phyloP scores from a whole-genome alignment of 2,888 invertebrate genomes.

The Oscheius sp. region DNA sequence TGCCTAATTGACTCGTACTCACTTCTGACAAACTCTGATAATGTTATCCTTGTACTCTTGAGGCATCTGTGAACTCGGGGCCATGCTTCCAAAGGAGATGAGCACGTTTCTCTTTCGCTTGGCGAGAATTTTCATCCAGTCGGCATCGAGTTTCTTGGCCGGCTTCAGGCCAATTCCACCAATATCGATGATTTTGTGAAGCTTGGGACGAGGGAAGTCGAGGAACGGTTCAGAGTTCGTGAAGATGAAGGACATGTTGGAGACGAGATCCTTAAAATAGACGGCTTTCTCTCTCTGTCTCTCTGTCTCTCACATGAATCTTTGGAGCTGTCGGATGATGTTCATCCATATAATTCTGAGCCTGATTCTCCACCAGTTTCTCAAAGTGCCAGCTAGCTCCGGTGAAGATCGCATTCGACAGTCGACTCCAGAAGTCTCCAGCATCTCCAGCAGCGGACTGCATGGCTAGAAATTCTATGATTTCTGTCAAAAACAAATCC shows the following conservation, averaged over 20 bases:
- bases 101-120: conserved; percentile 24
- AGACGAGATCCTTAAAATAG: conserved; percentile 21
- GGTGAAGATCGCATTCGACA: conserved; percentile 11
- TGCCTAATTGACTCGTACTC: background rate
- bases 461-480: conserved; percentile 1
- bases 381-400: background rate
- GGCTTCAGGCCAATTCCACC: conserved; percentile 32
- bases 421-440: conserved; percentile 10
- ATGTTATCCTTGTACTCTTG: conserved; percentile 32
- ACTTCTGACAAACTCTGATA: conserved; percentile 25
- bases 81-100: conserved; percentile 34
- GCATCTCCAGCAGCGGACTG: conserved; percentile 23
- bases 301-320: conserved; percentile 5
- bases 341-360: conserved; percentile 11
- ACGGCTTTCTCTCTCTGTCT: background rate
- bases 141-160: conserved; percentile 24
- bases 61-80: conserved; percentile 25
- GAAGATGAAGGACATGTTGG: conserved; percentile 23
- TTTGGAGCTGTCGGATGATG: conserved; percentile 18
- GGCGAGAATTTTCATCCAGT: conserved; percentile 26
- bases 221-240: conserved; percentile 24
- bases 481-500: background rate
- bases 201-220: conserved; percentile 27
- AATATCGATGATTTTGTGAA: conserved; percentile 25
- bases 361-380: background rate